Conservation (phyloP, 2,888 invertebrate species). For the Ormia ochracea region DNA sequence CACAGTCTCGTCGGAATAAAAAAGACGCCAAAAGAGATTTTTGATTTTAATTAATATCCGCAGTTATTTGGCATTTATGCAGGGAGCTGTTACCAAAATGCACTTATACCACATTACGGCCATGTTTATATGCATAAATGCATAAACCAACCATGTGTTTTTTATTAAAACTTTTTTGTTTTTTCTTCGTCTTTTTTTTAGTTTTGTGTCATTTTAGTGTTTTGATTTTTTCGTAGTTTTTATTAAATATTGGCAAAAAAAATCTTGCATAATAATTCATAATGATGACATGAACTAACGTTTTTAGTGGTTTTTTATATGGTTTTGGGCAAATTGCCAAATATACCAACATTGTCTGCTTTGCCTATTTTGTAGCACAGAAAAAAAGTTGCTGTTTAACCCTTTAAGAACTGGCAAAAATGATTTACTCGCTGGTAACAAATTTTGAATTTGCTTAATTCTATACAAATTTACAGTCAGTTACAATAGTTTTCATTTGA, state of each 20-base stretch:
- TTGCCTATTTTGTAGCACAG: not conserved
- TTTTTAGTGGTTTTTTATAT: constrained; percentile 12
- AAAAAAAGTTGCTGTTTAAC: not conserved
- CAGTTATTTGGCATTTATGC: constrained; percentile 47
- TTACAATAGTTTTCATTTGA: too few relatives aligned
- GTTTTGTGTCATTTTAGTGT: constrained; percentile 37
- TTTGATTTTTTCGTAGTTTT: not conserved
- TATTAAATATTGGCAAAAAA: constrained; percentile 55
- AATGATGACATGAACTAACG: constrained; percentile 51
- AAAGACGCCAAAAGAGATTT: not conserved
- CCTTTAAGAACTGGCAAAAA: not conserved
- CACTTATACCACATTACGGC: constrained; percentile 32
- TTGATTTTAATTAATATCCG: constrained; percentile 56
- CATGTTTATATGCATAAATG: constrained; percentile 43
- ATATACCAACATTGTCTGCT: constrained; percentile 36
- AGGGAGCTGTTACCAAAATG: constrained; percentile 37
- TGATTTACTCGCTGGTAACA: not conserved
- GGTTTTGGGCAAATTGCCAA: constrained; percentile 52
- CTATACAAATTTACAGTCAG: too few relatives aligned
- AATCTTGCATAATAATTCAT: constrained; percentile 56
- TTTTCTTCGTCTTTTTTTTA: too few relatives aligned
- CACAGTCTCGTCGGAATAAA: not conserved
- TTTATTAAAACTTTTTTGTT: constrained; percentile 9
- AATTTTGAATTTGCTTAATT: not conserved
- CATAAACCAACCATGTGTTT: constrained; percentile 45